A percentile compares a stretch with the other conserved stretches of the same genome.
phyloP scores from a whole-genome alignment of 2,888 invertebrate species.

The Campaea margaritaria region DNA sequence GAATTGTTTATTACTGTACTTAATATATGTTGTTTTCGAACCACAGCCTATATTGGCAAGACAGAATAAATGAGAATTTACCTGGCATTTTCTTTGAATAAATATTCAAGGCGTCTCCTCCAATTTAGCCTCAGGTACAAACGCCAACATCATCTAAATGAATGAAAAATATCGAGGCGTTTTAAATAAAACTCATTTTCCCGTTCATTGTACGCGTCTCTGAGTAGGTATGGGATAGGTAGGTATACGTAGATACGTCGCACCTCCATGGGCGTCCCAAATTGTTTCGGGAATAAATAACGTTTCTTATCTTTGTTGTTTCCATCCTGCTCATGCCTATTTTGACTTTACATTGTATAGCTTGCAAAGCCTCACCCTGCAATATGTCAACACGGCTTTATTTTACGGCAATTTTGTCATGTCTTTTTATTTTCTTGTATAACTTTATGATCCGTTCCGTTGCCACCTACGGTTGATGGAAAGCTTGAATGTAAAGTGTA shows the following conservation, averaged over 20 bases:
- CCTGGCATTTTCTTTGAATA: conserved; percentile 18
- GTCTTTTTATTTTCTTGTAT: conserved; percentile 53
- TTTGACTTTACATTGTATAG: conserved; percentile 52
- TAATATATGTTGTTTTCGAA: neutral
- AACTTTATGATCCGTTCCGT: conserved; percentile 51
- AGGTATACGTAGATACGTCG: neutral
- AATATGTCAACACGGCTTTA: conserved; percentile 58
- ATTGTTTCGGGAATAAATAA: conserved; percentile 63
- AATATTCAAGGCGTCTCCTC: conserved; percentile 23
- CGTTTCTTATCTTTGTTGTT: conserved; percentile 54
- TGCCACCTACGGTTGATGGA: conserved; percentile 6
- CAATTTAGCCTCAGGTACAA: conserved; percentile 24
- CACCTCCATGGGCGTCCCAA: conserved; percentile 42
- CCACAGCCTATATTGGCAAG: neutral
- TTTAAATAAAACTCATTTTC: conserved; percentile 30
- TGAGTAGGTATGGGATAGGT: too few relatives aligned
- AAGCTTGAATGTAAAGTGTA: neutral
- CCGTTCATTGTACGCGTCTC: conserved; percentile 4
- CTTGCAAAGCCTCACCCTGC: conserved; percentile 41
- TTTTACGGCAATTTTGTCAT: conserved; percentile 52
- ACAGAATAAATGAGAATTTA: conserved; percentile 19
- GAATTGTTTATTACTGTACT: neutral
- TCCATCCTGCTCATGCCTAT: conserved; percentile 52
- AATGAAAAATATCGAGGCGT: conserved; percentile 24
- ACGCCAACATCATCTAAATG: conserved; percentile 18